Evolutionary conservation across 2,888 invertebrate genomes (phyloP).

Genomic region (Caenorhabditis sinica): DNA sequence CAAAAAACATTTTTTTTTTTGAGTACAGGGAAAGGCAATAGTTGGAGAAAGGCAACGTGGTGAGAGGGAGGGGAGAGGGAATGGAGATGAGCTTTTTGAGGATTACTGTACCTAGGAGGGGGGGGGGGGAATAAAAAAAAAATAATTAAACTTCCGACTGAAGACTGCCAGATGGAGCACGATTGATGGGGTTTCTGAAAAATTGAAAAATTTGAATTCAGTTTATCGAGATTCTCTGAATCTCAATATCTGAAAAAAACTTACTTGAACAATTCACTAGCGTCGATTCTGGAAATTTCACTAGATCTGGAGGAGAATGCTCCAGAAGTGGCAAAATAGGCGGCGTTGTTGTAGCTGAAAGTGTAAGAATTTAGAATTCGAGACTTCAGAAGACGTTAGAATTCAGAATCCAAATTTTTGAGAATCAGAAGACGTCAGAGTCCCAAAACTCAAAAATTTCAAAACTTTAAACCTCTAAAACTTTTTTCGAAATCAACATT

Average conservation of each 20-base stretch:
- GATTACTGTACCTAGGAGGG: background rate
- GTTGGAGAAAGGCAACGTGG: slow-evolving; percentile 48
- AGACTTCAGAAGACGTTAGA: background rate
- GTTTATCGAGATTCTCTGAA: background rate
- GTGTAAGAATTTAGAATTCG: background rate
- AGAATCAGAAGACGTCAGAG: too few species aligned
- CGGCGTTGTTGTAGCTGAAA: slow-evolving; percentile 82
- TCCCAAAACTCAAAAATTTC: background rate
- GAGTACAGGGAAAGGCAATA: background rate
- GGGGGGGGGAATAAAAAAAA: background rate
- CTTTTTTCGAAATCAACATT: background rate
- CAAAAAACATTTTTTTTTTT: background rate
- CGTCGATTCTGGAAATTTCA: slow-evolving; percentile 80
- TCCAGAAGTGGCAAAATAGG: slow-evolving; percentile 81
- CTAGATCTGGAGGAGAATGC: slow-evolving; percentile 78
- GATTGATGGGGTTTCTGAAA: slow-evolving; percentile 67
- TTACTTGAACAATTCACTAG: slow-evolving; percentile 76
- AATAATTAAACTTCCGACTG: slow-evolving; percentile 71
- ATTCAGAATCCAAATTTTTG: too few species aligned
- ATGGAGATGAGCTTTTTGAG: slow-evolving; percentile 11
- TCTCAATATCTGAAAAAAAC: slow-evolving; percentile 6
- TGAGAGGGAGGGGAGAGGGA: slow-evolving; percentile 7
- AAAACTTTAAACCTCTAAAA: background rate
- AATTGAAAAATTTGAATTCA: background rate
- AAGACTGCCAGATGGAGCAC: slow-evolving; percentile 70